Evolutionary conservation across 2,888 invertebrate species (phyloP), one percentile per base, ranked within the genome.

Genomic region (Drosophila cognata): DNA sequence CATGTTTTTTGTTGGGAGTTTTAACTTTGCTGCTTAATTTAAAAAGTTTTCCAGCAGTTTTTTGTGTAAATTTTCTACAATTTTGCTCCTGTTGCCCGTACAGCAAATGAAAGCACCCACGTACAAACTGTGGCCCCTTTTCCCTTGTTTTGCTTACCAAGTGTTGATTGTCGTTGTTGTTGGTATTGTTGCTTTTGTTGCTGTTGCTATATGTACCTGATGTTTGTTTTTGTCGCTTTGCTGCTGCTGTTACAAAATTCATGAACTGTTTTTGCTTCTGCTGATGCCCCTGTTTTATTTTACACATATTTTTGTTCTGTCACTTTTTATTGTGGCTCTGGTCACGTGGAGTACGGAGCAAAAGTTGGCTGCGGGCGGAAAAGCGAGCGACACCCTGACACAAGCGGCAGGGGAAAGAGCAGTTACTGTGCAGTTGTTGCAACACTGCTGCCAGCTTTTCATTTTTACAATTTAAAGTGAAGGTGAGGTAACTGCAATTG

Each of bases 11-110:
- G 77, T 70, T 74, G 67, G 69, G 74, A 80, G 71, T 84, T 88
- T 85, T 88, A 88, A 88, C 83, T 88, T 84, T 84, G 83, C 86
- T 88, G 85, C 84, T 84, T 84, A 84, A 88, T 84, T 84, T 88
- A 88, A 84, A 84, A 84, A 84, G 86, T 84, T 84, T 88, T 77
- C 81, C 67, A 71, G 74, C 64, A 72, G 65, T 72, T 81, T 81
- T 78, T 79, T 68, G 69, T 75, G 74, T 70, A 73, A 79, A 87
- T 84, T 84, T 85, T 43, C 77, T 82, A 74, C 74, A 82, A 87
- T 79, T 77, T 75, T 73, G 68, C 71, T 68, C 41, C 51, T 35
- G 65, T 62, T 62, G 52, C 28, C 31, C 29, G 36, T 50, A n/a
- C 11, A 50, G 29, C 33, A 64, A 64, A 60, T 31, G 55, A 36